Evolutionary conservation across 2,113 vertebrate genomes (phyloP).

Genomic region (Amblyornis subalaris): DNA sequence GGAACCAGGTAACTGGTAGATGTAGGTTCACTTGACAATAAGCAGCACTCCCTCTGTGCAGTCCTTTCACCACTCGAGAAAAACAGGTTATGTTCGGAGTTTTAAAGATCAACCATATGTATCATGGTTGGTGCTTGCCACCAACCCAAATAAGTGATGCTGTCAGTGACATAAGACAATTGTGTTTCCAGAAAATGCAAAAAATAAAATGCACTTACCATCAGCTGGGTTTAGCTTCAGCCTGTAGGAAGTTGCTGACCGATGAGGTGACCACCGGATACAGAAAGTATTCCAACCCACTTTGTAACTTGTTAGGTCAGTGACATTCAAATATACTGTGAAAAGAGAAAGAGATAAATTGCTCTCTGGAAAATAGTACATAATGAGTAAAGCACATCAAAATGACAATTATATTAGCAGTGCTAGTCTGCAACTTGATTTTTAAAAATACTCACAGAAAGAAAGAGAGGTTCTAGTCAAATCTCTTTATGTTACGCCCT

Average conservation of each 20-base stretch:
- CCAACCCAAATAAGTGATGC: background rate
- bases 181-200: background rate
- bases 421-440: background rate
- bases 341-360: background rate
- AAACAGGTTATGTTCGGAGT: background rate
- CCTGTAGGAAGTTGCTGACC: conserved; percentile 91
- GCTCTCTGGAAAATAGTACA: background rate
- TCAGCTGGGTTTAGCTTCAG: conserved; percentile 86
- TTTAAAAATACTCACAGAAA: background rate
- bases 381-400: background rate
- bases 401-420: background rate
- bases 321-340: conserved; percentile 92
- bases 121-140: background rate
- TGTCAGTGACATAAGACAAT: background rate
- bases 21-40: background rate
- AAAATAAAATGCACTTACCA: conserved; percentile 67
- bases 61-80: background rate
- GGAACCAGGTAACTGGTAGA: background rate
- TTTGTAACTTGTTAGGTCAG: conserved; percentile 84
- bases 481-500: background rate
- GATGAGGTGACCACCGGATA: conserved; percentile 86
- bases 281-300: conserved; percentile 88
- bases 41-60: background rate
- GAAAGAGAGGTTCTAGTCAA: background rate
- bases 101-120: background rate